phyloP scores from a whole-genome alignment of 1,140 invertebrate genomes.

The Caenorhabditis tropicalis region DNA sequence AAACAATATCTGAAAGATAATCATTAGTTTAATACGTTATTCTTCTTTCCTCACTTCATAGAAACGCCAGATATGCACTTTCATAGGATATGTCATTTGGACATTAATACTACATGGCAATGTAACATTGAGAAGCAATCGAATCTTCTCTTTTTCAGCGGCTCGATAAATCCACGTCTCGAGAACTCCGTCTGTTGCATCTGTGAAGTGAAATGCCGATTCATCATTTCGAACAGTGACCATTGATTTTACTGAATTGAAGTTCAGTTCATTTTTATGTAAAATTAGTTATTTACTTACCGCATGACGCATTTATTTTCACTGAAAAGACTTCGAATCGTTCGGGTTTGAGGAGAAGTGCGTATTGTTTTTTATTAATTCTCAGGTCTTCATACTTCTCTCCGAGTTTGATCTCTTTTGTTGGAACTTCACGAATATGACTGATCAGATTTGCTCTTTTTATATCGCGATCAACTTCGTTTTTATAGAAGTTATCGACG shows the following conservation, averaged over 20 bases:
- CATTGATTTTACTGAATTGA: not conserved
- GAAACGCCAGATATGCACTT: not conserved
- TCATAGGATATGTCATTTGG: not conserved
- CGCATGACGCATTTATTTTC: not conserved
- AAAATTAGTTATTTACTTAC: not conserved
- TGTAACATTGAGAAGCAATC: not conserved
- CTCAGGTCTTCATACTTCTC: not conserved
- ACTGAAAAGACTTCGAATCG: not conserved
- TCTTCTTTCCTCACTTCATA: not conserved
- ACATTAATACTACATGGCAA: not conserved
- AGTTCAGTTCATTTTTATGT: not conserved
- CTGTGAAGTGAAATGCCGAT: not conserved
- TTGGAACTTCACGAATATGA: not conserved
- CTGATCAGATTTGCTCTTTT: not conserved
- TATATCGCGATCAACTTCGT: not conserved
- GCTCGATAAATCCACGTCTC: constrained; percentile 24
- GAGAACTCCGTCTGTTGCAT: not conserved
- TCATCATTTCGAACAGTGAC: not conserved
- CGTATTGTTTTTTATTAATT: not conserved
- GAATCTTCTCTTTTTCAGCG: not conserved
- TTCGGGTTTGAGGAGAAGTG: not conserved
- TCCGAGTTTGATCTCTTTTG: not conserved
- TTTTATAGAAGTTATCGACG: not conserved
- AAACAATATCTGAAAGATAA: not conserved
- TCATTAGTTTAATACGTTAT: not conserved